Conservation (phyloP, 2,113 vertebrate genomes). For the Hepsetus odoe region DNA sequence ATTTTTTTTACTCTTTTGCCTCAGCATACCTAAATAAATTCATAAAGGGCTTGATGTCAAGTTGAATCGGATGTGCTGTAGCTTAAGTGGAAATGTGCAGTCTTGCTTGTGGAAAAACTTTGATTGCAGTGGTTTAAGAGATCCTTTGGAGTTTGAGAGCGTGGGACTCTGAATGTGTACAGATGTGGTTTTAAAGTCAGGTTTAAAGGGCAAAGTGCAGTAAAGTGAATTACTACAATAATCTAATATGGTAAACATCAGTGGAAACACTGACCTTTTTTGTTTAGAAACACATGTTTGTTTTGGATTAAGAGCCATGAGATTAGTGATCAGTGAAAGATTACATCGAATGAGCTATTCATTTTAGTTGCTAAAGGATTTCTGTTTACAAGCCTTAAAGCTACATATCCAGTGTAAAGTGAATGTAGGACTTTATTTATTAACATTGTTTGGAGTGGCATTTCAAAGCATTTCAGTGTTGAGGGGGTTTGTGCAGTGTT, state of each 20-base stretch:
- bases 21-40: constrained; percentile 28
- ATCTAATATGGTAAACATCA: constrained; percentile 19
- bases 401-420: constrained; percentile 31
- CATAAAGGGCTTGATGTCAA: constrained; percentile 48
- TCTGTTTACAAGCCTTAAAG: constrained; percentile 49
- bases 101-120: background rate
- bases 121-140: background rate
- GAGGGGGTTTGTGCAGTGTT: background rate
- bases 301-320: constrained; percentile 44
- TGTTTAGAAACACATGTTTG: background rate
- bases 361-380: background rate
- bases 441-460: background rate
- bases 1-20: constrained; percentile 35
- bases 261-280: constrained; percentile 10
- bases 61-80: constrained; percentile 22
- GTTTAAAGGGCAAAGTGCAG: constrained; percentile 51
- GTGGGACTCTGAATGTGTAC: constrained; percentile 2
- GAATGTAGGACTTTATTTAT: constrained; percentile 21
- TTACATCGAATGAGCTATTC: background rate
- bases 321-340: constrained; percentile 29
- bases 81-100: constrained; percentile 5
- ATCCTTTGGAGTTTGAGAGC: constrained; percentile 8
- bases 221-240: constrained; percentile 24
- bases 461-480: background rate
- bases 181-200: constrained; percentile 17